Percentiles rank a stretch among this genome's conserved stretches.
These are phyloP conservation scores for Alaudala cheleensis DNA, from an alignment of 2,113 vertebrate genomes.

Conservation along the genomic window DNA sequence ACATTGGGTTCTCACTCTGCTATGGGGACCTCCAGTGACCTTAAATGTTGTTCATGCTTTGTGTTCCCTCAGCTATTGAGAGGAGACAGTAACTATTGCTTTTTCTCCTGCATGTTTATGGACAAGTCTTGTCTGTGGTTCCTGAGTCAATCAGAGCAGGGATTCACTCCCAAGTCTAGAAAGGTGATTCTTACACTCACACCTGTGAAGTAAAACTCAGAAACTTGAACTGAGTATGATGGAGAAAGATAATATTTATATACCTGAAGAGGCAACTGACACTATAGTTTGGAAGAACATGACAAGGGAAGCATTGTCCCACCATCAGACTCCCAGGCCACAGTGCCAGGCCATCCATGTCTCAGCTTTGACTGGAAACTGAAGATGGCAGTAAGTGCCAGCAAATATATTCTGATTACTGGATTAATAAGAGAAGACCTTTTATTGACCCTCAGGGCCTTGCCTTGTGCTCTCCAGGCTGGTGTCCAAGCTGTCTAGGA, in stretches of 20 bases:
- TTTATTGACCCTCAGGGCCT: neutral
- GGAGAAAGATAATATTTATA: neutral
- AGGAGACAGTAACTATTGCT: neutral
- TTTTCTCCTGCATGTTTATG: neutral
- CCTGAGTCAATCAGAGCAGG: neutral
- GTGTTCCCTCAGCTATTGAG: neutral
- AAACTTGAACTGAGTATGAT: neutral
- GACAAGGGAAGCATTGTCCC: neutral
- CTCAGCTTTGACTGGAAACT: conserved; percentile 28
- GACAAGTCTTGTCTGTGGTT: neutral
- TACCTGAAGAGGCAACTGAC: rapidly evolving
- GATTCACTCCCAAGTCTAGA: neutral
- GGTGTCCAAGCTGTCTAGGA: neutral
- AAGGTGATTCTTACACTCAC: neutral
- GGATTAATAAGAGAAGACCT: neutral
- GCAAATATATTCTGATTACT: neutral
- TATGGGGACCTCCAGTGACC: neutral
- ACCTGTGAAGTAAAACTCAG: neutral
- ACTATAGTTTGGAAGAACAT: neutral
- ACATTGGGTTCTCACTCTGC: neutral
- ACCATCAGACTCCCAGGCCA: neutral
- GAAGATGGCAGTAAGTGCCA: conserved; percentile 48
- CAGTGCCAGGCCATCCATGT: neutral
- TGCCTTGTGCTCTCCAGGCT: neutral
- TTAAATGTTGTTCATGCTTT: rapidly evolving